Evolutionary conservation across 2,113 vertebrate genomes (phyloP).

Genomic region (Argyrosomus japonicus): DNA sequence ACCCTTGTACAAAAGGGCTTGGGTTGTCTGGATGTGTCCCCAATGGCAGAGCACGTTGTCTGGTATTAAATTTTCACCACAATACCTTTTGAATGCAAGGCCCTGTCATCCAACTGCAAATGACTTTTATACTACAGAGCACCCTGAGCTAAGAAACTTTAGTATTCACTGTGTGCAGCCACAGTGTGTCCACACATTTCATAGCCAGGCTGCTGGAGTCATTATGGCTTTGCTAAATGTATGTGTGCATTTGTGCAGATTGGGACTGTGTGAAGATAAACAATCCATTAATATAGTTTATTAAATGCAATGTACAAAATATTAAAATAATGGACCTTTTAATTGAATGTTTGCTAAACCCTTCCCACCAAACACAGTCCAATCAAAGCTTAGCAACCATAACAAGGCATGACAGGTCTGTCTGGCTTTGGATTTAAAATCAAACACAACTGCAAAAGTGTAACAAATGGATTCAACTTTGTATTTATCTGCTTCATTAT

Average conservation of each 20-base stretch:
- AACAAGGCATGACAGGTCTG: background rate
- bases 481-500: background rate
- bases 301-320: slow-evolving; percentile 39
- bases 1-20: slow-evolving; percentile 69
- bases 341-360: slow-evolving; percentile 10
- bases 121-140: slow-evolving; percentile 67
- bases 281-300: slow-evolving; percentile 7
- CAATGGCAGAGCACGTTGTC: slow-evolving; percentile 50
- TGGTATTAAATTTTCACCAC: slow-evolving; percentile 66
- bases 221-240: slow-evolving; percentile 48
- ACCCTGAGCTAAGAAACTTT: slow-evolving; percentile 35
- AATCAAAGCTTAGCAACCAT: slow-evolving; percentile 15
- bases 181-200: slow-evolving; percentile 51
- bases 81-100: slow-evolving; percentile 57
- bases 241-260: slow-evolving; percentile 7
- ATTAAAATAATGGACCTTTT: slow-evolving; percentile 35
- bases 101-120: slow-evolving; percentile 62
- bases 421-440: background rate
- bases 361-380: background rate
- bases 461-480: background rate
- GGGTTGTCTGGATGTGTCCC: slow-evolving; percentile 61
- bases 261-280: slow-evolving; percentile 1
- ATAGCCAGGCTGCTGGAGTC: slow-evolving; percentile 39
- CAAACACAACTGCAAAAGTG: background rate
- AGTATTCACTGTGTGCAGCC: slow-evolving; percentile 52